Evolutionary conservation across 2,797 vertebrate species (phyloP), one percentile per base, ranked within the genome.

Genomic region (Lepus townsendii): DNA sequence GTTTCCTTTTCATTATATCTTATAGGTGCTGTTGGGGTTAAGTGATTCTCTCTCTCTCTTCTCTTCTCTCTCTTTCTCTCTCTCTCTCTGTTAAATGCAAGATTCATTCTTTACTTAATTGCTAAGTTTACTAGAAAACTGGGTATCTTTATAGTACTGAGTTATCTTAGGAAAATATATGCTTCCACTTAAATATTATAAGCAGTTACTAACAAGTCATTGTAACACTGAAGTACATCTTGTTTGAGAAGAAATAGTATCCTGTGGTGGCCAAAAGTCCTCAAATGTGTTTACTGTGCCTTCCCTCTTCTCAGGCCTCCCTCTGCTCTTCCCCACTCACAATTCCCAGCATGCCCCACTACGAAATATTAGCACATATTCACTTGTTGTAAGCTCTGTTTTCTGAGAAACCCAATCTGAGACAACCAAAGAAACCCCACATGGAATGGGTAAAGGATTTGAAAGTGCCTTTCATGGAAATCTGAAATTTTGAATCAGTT

Each of bases 161-260:
- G 11, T 80, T 68, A 19, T 82, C 20, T 57, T 77, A 88, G 77
- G 2, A 47, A 35, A 73, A 22, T n/a, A 79, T 68, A 73, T 26
- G n/a, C 1, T 76, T 88, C 50, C 26, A 86, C 32, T 68, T 78
- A 91, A 54, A 50, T 82, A 62, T 73, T 73, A 69, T 62, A n/a
- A 13, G 52, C 30, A 7, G 13, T 14, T 57, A 88, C 76, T 66
- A 88, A 42, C 75, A 84, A 30, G 26, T 65, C n/a, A 47, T 32
- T n/a, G 8, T 22, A 71, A 50, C 7, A 50, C 57, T 8, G 19
- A 32, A 79, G 17, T 32, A 35, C 35, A 27, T 79, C 8, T 69
- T 82, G 6, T 82, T 79, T 77, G 54, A 42, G 14, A 38, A 77
- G 54, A 32, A 42, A 75, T 68, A 38, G 12, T 50, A 54, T 72